Evolutionary conservation across 2,888 invertebrate species (phyloP), one percentile per base, ranked within the genome.

Genomic region (Trisateles emortualis): DNA sequence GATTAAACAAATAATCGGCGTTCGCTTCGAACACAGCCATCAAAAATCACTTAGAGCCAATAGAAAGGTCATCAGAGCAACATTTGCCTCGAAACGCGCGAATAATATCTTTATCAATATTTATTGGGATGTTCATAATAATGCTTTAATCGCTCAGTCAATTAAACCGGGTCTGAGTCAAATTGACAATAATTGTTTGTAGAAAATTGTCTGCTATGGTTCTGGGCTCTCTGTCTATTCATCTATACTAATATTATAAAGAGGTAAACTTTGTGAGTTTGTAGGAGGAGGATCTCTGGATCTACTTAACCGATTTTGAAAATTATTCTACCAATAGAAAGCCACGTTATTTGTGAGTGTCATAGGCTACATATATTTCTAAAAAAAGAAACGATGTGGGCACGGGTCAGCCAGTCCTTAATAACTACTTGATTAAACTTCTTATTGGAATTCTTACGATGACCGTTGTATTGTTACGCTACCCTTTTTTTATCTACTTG

Each of bases 41-140:
- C 86, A 88, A 84, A 87, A 85, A 84, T 80, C 87, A 84, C 81
- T 90, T 88, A 89, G 71, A 72, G 74, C 76, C 76, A 79, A 79
- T 75, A 76, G 77, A 71, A 75, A 71, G 72, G 82, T 78, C 79
- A 79, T 79, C 80, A 79, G 60, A 66, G 70, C 65, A 70, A 72
- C 76, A 76, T 77, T 81, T 78, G 60, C 65, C 68, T 72, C 52
- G 59, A 72, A 72, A 62, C 63, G 73, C 63, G 61, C 64, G 56
- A 77, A 76, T 76, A 74, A 73, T 76, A 75, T 76, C 71, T 79
- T 76, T 80, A 78, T 77, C 80, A 86, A 84, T 86, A 83, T 85
- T 84, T 81, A 75, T 79, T 55, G 57, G 68, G 72, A 72, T 71
- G 74, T 78, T 74, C 72, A 61, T 77, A 83, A 79, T 82, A 76